These are phyloP conservation scores for Pollenia griseotomentosa DNA, from an alignment of 2,888 invertebrate genomes.

Conservation along the genomic window DNA sequence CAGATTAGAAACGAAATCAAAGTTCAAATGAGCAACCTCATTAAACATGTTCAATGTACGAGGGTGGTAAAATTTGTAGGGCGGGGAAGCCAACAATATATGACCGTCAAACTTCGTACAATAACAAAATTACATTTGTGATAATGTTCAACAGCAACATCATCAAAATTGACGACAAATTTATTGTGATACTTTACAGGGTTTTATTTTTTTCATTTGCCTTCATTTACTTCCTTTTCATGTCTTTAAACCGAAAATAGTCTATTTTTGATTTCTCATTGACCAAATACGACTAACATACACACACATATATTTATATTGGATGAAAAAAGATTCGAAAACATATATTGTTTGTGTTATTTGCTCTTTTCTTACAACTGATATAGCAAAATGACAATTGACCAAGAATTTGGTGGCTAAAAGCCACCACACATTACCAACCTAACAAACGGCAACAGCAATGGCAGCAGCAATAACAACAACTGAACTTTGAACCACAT, in stretches of 20 bases:
- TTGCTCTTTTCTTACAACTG: slow-evolving; percentile 34
- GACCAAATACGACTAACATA: background rate
- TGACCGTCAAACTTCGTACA: slow-evolving; percentile 36
- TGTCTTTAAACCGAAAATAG: slow-evolving; percentile 16
- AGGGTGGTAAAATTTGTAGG: background rate
- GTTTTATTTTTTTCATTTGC: background rate
- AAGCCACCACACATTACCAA: slow-evolving; percentile 56
- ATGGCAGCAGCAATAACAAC: background rate
- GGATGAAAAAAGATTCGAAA: background rate
- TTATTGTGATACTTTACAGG: background rate
- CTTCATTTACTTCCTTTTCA: slow-evolving; percentile 27
- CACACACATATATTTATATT: background rate
- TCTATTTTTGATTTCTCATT: slow-evolving; percentile 30
- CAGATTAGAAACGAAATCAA: slow-evolving; percentile 31
- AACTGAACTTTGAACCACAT: slow-evolving; percentile 61
- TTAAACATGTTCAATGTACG: slow-evolving; percentile 27
- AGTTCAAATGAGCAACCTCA: slow-evolving; percentile 54
- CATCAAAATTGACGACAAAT: slow-evolving; percentile 42
- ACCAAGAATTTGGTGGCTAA: slow-evolving; percentile 54
- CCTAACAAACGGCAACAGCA: background rate
- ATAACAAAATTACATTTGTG: slow-evolving; percentile 32
- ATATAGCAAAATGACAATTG: slow-evolving; percentile 63
- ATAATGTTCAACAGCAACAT: slow-evolving; percentile 1
- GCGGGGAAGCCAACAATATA: slow-evolving; percentile 27
- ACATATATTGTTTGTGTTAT: background rate